Evolutionary conservation across 2,113 vertebrate species (phyloP), one percentile per base, ranked within the genome.

Genomic region (Xiphophorus maculatus): DNA sequence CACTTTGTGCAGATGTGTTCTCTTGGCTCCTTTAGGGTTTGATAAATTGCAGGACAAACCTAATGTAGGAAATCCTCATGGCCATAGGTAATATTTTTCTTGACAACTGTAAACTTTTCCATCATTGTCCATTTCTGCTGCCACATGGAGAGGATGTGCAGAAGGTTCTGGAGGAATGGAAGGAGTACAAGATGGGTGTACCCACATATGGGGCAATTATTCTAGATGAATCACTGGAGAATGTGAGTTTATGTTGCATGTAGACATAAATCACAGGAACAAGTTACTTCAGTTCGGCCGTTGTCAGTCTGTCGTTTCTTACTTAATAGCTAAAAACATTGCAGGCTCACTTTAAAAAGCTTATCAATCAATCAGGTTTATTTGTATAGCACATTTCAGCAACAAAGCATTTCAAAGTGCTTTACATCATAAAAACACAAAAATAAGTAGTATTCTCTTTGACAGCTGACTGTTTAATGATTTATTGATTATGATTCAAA

Each of bases 141-240:
- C 97, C 97, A 83, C 96, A 97, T 84, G 97, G 97, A 84, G 97
- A 97, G 93, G 97, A 99, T 84, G 97, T 99, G 73, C 97, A 98
- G 84, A 98, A 97, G 66, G 95, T 99, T 91, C 94, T 99, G 66
- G 97, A 99, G 27, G 95, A 98, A 74, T 99, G 97, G 98, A 99
- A 99, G 91, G 98, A 99, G 88, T 99, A 99, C 83, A 99, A 99
- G 95, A 98, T 99, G 97, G 98, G 98, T 76, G 98, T 99, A 22
- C 98, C 98, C 27, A 99, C 98, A 1, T 99, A 98, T 77, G 98
- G 98, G 89, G 98, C 97, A 51, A 99, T 99, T 93, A 99, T 99
- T 92, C 94, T 99, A 0, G 97, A 99, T 91, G 97, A 99, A 89
- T 95, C 96, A 11, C 94, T 97, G 85, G 97, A 99, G 94, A 96